Conservation (phyloP, 2,888 invertebrate genomes). For the Trypoxylon attenuatum region DNA sequence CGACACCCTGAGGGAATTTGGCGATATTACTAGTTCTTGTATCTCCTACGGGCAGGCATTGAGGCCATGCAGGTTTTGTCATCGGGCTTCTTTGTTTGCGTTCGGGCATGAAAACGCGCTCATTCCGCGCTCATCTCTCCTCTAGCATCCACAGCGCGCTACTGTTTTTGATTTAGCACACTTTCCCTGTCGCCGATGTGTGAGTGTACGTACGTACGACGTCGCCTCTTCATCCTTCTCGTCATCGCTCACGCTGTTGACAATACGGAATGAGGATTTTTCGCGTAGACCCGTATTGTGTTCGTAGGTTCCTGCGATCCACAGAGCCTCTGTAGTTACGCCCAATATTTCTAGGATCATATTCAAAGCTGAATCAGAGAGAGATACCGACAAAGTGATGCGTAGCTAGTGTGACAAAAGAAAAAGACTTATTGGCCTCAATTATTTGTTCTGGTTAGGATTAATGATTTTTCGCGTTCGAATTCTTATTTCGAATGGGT, state of each 20-base stretch:
- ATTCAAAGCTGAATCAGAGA: slow-evolving; percentile 3
- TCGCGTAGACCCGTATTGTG: slow-evolving; percentile 28
- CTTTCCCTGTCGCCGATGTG: not conserved
- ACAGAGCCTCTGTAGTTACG: slow-evolving; percentile 6
- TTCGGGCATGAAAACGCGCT: slow-evolving; percentile 64
- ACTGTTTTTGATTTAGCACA: slow-evolving; percentile 58
- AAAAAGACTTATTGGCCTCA: not conserved
- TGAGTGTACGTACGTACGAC: slow-evolving; percentile 7
- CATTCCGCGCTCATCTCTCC: slow-evolving; percentile 48
- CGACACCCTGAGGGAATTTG: slow-evolving; percentile 47
- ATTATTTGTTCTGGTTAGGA: not conserved
- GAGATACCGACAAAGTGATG: no score
- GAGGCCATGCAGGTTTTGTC: slow-evolving; percentile 68
- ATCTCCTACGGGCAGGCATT: slow-evolving; percentile 58
- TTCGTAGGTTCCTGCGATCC: slow-evolving; percentile 6
- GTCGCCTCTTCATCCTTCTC: slow-evolving; percentile 15
- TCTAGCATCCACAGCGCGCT: slow-evolving; percentile 20
- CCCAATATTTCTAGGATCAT: slow-evolving; percentile 17
- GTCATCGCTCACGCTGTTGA: slow-evolving; percentile 32
- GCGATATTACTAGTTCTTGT: slow-evolving; percentile 60
- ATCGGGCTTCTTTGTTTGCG: slow-evolving; percentile 68
- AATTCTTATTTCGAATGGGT: not conserved
- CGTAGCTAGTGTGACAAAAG: not conserved
- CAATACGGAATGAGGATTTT: slow-evolving; percentile 39
- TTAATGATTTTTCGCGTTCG: not conserved